Conservation (phyloP, 1,140 invertebrate genomes). For the Anastrepha ludens region DNA sequence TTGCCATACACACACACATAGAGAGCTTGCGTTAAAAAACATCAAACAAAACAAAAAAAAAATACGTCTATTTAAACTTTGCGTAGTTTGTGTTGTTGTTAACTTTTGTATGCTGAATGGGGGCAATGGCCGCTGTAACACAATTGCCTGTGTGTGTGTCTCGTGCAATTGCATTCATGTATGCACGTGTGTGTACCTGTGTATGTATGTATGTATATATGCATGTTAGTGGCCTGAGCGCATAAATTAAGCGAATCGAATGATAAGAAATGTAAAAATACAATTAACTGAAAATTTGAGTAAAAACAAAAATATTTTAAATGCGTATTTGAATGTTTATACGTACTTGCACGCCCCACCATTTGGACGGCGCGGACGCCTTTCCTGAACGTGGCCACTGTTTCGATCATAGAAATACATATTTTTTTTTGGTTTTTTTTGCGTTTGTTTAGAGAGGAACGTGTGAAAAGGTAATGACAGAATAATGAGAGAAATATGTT, state of each 20-base stretch:
- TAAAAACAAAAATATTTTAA: slow-evolving; percentile 20
- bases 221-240: background rate
- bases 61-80: slow-evolving; percentile 1
- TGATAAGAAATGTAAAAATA: background rate
- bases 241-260: background rate
- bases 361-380: slow-evolving; percentile 98
- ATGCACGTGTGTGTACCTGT: background rate
- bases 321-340: slow-evolving; percentile 72
- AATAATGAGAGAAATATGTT: slow-evolving; percentile 55
- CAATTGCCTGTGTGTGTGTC: background rate
- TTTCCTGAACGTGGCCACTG: slow-evolving; percentile 99
- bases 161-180: background rate
- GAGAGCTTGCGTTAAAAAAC: background rate
- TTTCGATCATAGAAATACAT: slow-evolving; percentile 74
- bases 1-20: background rate
- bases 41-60: background rate
- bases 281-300: background rate
- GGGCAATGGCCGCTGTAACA: background rate
- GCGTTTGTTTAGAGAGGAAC: slow-evolving; percentile 63
- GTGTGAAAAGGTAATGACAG: slow-evolving; percentile 69
- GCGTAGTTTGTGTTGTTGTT: background rate
- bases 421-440: slow-evolving; percentile 62
- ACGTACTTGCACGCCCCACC: slow-evolving; percentile 98
- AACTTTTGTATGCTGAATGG: background rate
- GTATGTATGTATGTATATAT: no score